Conservation (phyloP, 2,113 vertebrate species). For the Ifrita kowaldi region DNA sequence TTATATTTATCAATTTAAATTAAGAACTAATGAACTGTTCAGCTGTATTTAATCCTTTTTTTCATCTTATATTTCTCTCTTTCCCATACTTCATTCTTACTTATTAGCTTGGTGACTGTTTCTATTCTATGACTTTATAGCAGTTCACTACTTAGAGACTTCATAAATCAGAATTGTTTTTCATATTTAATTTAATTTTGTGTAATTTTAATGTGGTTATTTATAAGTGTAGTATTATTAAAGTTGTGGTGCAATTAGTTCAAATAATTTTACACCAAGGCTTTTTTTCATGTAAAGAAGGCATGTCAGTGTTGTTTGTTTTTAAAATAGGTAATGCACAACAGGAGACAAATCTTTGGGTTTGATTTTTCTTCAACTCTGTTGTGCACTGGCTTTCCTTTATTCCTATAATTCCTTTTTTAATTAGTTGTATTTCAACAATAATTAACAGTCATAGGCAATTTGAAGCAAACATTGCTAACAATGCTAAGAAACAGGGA, state of each 20-base stretch:
- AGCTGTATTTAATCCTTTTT: background rate
- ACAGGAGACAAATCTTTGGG: background rate
- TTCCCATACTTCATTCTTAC: background rate
- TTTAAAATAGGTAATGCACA: background rate
- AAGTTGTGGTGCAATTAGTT: background rate
- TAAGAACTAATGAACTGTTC: background rate
- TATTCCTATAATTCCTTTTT: background rate
- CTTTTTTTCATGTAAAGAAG: background rate
- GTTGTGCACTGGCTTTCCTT: rapidly evolving
- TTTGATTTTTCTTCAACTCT: background rate
- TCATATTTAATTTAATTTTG: background rate
- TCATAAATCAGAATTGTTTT: background rate
- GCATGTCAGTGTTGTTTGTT: rapidly evolving
- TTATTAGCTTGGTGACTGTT: background rate
- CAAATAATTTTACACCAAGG: background rate
- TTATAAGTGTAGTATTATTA: background rate
- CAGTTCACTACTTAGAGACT: background rate
- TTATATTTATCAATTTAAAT: background rate
- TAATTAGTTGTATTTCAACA: background rate
- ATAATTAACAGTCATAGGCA: background rate
- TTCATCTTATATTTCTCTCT: background rate
- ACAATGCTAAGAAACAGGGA: background rate
- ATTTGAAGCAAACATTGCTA: background rate
- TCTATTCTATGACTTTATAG: background rate
- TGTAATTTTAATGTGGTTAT: background rate